A percentile compares a stretch with the other conserved stretches of the same genome.
Evolutionary conservation across 1,140 invertebrate genomes (phyloP).

Genomic region (Planococcus citri): DNA sequence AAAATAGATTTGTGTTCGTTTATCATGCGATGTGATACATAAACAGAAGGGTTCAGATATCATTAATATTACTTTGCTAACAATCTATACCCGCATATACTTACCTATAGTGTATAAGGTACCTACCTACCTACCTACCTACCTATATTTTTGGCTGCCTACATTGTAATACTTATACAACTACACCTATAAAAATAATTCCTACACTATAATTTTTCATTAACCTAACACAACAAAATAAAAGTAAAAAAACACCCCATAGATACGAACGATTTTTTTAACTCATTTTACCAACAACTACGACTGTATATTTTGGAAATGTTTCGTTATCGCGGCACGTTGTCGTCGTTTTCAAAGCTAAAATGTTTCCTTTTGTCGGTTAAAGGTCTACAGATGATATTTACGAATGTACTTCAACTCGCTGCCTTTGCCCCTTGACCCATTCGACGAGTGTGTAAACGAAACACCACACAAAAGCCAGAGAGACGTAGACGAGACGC

Average conservation of each 20-base stretch:
- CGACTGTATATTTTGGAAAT: neutral
- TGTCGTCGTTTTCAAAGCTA: neutral
- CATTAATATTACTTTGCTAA: neutral
- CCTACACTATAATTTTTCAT: too few relatives aligned
- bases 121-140: too few relatives aligned
- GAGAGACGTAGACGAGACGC: too few relatives aligned
- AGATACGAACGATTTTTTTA: too few relatives aligned
- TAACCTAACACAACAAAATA: too few relatives aligned
- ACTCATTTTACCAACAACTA: neutral
- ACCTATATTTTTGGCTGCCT: too few relatives aligned
- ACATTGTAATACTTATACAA: too few relatives aligned
- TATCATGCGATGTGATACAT: constrained; percentile 19
- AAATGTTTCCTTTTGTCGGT: neutral
- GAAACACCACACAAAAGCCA: neutral
- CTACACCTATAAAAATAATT: too few relatives aligned
- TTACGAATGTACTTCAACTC: neutral
- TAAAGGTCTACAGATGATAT: constrained; percentile 1
- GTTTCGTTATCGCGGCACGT: neutral
- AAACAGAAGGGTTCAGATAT: neutral
- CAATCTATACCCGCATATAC: neutral
- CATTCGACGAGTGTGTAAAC: neutral
- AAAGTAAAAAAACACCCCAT: too few relatives aligned
- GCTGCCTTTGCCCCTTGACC: neutral
- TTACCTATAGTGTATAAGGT: too few relatives aligned
- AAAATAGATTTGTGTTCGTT: constrained; percentile 13